Evolutionary conservation across 2,888 invertebrate genomes (phyloP), one percentile per base, ranked within the genome.

Genomic region (Cyclophora albipunctata): DNA sequence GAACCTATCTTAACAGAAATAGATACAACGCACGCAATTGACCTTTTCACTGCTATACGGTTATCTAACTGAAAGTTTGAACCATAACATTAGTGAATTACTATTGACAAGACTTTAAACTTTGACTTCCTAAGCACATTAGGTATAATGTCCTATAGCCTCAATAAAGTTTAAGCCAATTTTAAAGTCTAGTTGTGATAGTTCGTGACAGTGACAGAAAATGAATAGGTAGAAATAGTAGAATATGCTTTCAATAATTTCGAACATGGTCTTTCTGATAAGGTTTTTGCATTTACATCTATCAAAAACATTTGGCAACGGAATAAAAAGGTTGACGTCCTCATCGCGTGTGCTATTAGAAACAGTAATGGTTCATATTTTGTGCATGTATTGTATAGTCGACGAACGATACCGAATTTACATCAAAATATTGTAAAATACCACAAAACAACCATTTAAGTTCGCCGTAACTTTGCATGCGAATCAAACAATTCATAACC

Each of bases 351-450:
- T 63, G 63, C 33, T 48, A 34, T 40, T 33, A 45, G 5, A 45
- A 54, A 20, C 45, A 5, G 20, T 4, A 46, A 51, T 52, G 47
- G 50, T 46, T 50, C 48, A 47, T 51, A 54, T 42, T 55, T 48
- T 62, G 57, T 43, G 43, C 43, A 34, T 55, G 64, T 52, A 48
- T 69, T 55, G 64, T 52, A 48, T 69, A 60, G 63, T 66, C 68
- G 64, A 62, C 59, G 53, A 60, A 64, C 63, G 56, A 60, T 63
- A 64, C 63, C 54, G 66, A 76, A 74, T 78, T 78, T 74, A 69
- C 73, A 75, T 78, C 63, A 66, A 66, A 70, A 61, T 41, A 67
- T 63, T 68, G 67, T 71, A 72, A 70, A 70, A 69, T 73, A 71
- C 69, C 53, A 67, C 72, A 55, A 68, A 63, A 55, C 46, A 55